Evolutionary conservation across 2,888 invertebrate species (phyloP).

Genomic region (Idaea aversata): DNA sequence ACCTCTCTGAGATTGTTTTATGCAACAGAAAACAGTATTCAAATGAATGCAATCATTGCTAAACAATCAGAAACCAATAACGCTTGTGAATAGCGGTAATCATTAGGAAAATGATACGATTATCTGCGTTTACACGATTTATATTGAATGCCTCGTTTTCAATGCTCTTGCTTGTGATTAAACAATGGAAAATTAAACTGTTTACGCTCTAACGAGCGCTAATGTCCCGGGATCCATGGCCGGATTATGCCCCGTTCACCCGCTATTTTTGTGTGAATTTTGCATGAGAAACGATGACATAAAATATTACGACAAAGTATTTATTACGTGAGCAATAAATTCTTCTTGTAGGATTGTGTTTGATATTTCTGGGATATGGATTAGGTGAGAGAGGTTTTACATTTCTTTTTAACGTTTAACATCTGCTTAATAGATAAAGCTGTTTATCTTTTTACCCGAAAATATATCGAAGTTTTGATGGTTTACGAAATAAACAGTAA

Average conservation of each 20-base stretch:
- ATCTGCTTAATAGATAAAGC: neutral
- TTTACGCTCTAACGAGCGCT: slow-evolving; percentile 61
- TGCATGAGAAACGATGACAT: slow-evolving; percentile 27
- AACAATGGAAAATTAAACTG: slow-evolving; percentile 70
- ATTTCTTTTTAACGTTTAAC: slow-evolving; percentile 6
- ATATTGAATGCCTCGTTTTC: slow-evolving; percentile 47
- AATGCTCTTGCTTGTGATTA: slow-evolving; percentile 53
- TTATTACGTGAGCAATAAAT: slow-evolving; percentile 29
- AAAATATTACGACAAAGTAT: slow-evolving; percentile 32
- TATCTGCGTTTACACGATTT: slow-evolving; percentile 59
- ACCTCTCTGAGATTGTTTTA: neutral
- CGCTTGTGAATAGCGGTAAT: slow-evolving; percentile 44
- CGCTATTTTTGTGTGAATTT: slow-evolving; percentile 28
- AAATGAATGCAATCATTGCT: slow-evolving; percentile 36
- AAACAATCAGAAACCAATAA: slow-evolving; percentile 37
- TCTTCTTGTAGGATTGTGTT: slow-evolving; percentile 24
- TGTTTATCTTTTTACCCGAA: neutral
- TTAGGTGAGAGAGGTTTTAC: slow-evolving; percentile 15
- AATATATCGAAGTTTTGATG: neutral
- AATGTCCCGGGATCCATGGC: slow-evolving; percentile 40
- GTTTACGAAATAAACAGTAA: neutral
- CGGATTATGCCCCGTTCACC: slow-evolving; percentile 22
- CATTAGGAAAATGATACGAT: slow-evolving; percentile 68
- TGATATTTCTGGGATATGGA: slow-evolving; percentile 23
- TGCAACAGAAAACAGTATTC: slow-evolving; percentile 38